A percentile compares a stretch with the other conserved stretches of the same genome.
phyloP scores from a whole-genome alignment of 2,888 invertebrate genomes.

The Epirrhoe tristata region DNA sequence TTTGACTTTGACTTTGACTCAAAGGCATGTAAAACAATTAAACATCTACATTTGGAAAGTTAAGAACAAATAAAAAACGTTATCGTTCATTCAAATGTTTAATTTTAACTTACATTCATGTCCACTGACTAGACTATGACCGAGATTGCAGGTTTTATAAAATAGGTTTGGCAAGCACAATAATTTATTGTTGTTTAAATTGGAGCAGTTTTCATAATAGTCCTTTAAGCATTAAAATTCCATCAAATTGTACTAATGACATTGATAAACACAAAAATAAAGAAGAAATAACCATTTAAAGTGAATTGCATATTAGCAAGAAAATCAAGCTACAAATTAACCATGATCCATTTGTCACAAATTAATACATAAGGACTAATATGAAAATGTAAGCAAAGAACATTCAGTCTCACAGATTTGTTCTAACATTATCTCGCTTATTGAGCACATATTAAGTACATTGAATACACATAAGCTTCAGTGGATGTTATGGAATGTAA shows the following conservation, averaged over 20 bases:
- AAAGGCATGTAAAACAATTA: too few species aligned
- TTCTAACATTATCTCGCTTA: slow-evolving; percentile 44
- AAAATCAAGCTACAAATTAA: too few species aligned
- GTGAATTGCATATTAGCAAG: too few species aligned
- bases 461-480: slow-evolving; percentile 34
- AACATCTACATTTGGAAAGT: too few species aligned
- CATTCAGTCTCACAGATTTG: slow-evolving; percentile 59
- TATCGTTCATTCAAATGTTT: slow-evolving; percentile 52
- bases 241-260: neutral
- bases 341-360: neutral
- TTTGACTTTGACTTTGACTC: too few species aligned
- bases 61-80: slow-evolving; percentile 46
- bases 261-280: too few species aligned
- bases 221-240: slow-evolving; percentile 1
- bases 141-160: slow-evolving; percentile 51
- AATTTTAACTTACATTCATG: slow-evolving; percentile 61
- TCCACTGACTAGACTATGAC: slow-evolving; percentile 63
- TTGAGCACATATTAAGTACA: slow-evolving; percentile 59
- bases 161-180: slow-evolving; percentile 60
- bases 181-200: slow-evolving; percentile 9
- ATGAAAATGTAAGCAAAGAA: slow-evolving; percentile 22
- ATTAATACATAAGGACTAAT: slow-evolving; percentile 2
- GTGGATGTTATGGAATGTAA: slow-evolving; percentile 33
- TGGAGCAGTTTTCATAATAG: slow-evolving; percentile 15
- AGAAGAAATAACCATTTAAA: too few species aligned